phyloP scores from a whole-genome alignment of 2,888 invertebrate genomes.

The Poecilobothrus nobilitatus region DNA sequence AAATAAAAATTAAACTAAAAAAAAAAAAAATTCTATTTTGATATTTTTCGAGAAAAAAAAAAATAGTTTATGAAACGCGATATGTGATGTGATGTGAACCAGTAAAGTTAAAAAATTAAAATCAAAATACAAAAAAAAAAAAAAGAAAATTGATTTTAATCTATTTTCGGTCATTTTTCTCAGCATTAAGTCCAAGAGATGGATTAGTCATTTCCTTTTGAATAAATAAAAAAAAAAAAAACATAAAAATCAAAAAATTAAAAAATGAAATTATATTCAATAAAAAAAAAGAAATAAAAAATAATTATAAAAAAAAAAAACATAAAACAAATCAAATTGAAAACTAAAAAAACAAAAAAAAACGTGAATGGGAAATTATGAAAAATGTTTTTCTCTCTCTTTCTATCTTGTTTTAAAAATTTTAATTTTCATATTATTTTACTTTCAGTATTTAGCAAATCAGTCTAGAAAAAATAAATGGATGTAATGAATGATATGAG shows the following conservation, averaged over 20 bases:
- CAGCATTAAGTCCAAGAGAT: constrained; percentile 3
- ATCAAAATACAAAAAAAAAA: too few species aligned
- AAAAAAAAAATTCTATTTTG: not conserved
- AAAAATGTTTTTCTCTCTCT: not conserved
- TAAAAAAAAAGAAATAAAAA: too few species aligned
- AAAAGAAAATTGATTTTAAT: not conserved
- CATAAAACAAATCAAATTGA: too few species aligned
- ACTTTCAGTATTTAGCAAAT: too few species aligned
- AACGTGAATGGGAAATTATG: constrained; percentile 3
- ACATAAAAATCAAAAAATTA: not conserved
- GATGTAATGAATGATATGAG: too few species aligned
- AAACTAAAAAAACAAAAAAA: not conserved
- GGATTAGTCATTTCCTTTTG: constrained; percentile 3
- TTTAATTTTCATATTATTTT: too few species aligned
- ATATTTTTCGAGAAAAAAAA: not conserved
- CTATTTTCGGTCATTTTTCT: constrained; percentile 4
- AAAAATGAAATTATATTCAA: too few species aligned
- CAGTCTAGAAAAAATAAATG: too few species aligned
- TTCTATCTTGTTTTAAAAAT: not conserved
- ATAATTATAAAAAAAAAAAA: too few species aligned
- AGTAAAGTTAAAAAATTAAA: not conserved
- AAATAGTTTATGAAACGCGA: not conserved
- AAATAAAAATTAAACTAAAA: not conserved
- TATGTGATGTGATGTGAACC: constrained; percentile 3
- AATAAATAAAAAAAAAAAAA: not conserved